Conservation (phyloP, 2,113 vertebrate species). For the Noturus placidus region DNA sequence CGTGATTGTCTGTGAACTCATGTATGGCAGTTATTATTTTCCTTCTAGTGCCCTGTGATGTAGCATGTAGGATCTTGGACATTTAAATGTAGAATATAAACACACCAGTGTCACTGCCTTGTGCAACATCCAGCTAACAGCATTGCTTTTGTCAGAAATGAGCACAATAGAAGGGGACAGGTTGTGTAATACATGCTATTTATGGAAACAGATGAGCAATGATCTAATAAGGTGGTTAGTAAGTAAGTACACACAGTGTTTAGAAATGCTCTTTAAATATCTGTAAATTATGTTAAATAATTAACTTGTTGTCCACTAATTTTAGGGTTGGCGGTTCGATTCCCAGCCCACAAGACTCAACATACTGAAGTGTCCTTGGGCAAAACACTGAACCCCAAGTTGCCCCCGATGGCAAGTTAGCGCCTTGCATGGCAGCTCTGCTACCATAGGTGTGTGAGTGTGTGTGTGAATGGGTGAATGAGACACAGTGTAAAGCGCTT, state of each 20-base stretch:
- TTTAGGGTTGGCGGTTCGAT: no score
- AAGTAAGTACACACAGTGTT: background rate
- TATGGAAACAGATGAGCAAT: background rate
- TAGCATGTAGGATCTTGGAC: background rate
- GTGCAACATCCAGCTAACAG: background rate
- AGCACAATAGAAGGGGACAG: background rate
- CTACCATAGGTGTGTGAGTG: no score
- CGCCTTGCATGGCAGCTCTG: no score
- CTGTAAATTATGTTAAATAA: background rate
- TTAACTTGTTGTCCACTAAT: no score
- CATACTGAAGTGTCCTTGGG: no score
- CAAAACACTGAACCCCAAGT: no score
- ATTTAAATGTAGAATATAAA: background rate
- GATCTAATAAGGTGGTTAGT: background rate
- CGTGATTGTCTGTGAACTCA: background rate
- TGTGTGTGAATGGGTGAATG: no score
- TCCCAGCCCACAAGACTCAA: no score
- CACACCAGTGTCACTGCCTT: background rate
- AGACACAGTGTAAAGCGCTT: no score
- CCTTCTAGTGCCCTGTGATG: background rate
- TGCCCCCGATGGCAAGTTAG: no score
- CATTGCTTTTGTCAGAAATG: background rate
- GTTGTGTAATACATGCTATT: background rate
- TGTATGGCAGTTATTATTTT: background rate
- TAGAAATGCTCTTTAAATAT: background rate